Conservation (phyloP, 1,140 invertebrate species). For the Doryteuthis pealeii region DNA sequence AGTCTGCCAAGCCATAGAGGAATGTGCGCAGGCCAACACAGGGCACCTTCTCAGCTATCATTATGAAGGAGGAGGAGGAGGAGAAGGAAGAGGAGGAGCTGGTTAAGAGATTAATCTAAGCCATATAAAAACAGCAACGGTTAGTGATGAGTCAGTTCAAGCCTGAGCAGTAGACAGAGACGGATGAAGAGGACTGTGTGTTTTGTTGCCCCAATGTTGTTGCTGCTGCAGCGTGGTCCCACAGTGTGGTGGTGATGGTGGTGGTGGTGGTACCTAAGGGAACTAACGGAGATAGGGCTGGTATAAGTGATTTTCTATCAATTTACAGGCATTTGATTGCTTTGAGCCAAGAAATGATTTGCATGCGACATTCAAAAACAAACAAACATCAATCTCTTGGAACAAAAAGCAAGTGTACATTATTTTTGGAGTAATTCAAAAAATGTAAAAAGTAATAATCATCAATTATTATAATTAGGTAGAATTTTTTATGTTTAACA, state of each 20-base stretch:
- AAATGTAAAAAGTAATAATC: no score
- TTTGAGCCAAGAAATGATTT: not conserved
- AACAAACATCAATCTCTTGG: no score
- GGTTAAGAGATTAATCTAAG: slow-evolving; percentile 9
- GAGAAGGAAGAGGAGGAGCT: not conserved
- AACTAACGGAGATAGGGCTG: slow-evolving; percentile 7
- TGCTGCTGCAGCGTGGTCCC: not conserved
- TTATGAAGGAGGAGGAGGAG: slow-evolving; percentile 15
- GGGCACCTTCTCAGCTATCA: slow-evolving; percentile 46
- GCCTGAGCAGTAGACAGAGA: slow-evolving; percentile 2
- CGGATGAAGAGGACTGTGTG: slow-evolving; percentile 7
- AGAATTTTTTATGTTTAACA: no score
- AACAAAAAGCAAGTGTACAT: no score
- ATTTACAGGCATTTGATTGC: not conserved
- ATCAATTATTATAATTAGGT: no score
- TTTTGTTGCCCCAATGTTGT: not conserved
- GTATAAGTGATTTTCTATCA: slow-evolving; percentile 10
- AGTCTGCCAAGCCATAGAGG: slow-evolving; percentile 44
- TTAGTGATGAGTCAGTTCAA: slow-evolving; percentile 1
- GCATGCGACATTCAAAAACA: slow-evolving; percentile 2
- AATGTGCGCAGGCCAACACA: slow-evolving; percentile 48
- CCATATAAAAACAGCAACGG: slow-evolving; percentile 7
- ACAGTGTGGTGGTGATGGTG: not conserved
- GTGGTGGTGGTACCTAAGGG: not conserved
- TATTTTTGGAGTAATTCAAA: no score